Conservation (phyloP, 2,888 invertebrate species). For the Muschampia plurimacula region DNA sequence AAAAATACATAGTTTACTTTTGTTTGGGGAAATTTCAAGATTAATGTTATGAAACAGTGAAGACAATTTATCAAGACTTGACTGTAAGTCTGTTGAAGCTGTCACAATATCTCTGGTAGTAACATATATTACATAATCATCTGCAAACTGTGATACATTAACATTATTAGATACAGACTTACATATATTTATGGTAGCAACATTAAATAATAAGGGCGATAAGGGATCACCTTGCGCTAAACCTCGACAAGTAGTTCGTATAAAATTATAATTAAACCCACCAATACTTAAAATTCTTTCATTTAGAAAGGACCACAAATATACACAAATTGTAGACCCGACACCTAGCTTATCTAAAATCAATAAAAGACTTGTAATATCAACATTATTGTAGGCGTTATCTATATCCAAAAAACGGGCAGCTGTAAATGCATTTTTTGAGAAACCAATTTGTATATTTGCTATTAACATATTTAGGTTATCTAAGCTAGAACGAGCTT, state of each 20-base stretch:
- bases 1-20: conserved; percentile 49
- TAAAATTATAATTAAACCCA: neutral
- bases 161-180: conserved; percentile 8
- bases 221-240: conserved; percentile 36
- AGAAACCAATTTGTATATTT: neutral
- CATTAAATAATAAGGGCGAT: conserved; percentile 37
- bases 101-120: conserved; percentile 22
- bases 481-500: neutral
- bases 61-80: neutral
- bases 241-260: conserved; percentile 13
- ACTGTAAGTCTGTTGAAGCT: neutral
- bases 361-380: neutral
- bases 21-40: conserved; percentile 42
- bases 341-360: neutral
- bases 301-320: neutral
- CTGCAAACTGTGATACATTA: conserved; percentile 34
- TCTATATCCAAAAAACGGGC: neutral
- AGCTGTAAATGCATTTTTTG: neutral
- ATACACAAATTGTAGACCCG: neutral
- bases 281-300: neutral
- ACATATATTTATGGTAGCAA: conserved; percentile 30
- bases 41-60: neutral
- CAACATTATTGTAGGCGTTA: neutral
- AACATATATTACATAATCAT: conserved; percentile 45
- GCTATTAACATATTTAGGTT: neutral